phyloP scores from a whole-genome alignment of 2,888 invertebrate species.

The Argyra leucocephala region DNA sequence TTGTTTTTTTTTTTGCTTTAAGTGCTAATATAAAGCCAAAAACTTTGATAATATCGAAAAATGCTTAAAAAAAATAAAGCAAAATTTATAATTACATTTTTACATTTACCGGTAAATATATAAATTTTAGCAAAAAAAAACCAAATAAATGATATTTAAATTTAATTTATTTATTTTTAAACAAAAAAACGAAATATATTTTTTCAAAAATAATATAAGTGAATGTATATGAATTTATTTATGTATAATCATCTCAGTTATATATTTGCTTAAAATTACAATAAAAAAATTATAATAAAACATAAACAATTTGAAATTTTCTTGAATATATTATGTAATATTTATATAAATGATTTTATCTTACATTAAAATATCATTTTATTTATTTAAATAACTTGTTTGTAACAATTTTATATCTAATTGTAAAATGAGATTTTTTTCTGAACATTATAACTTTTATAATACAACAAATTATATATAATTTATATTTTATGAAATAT shows the following conservation, averaged over 20 bases:
- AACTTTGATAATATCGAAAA: no score
- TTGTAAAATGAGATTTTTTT: conserved; percentile 2
- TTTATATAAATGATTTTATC: conserved; percentile 4
- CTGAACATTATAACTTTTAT: conserved; percentile 2
- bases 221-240: not conserved
- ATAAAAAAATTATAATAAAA: not conserved
- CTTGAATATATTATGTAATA: not conserved
- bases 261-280: not conserved
- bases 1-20: not conserved
- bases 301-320: conserved; percentile 2
- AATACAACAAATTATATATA: conserved; percentile 4
- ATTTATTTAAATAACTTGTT: not conserved
- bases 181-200: no score
- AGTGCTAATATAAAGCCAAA: not conserved
- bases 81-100: no score
- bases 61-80: no score
- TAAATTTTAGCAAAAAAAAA: no score
- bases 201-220: not conserved
- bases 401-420: conserved; percentile 2
- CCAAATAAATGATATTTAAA: no score
- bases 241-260: not conserved
- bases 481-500: not conserved
- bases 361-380: not conserved
- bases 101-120: no score
- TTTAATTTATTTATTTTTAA: no score